These are phyloP conservation scores for Graptemys geographica DNA, from an alignment of 2,797 vertebrate genomes.

Conservation along the genomic window DNA sequence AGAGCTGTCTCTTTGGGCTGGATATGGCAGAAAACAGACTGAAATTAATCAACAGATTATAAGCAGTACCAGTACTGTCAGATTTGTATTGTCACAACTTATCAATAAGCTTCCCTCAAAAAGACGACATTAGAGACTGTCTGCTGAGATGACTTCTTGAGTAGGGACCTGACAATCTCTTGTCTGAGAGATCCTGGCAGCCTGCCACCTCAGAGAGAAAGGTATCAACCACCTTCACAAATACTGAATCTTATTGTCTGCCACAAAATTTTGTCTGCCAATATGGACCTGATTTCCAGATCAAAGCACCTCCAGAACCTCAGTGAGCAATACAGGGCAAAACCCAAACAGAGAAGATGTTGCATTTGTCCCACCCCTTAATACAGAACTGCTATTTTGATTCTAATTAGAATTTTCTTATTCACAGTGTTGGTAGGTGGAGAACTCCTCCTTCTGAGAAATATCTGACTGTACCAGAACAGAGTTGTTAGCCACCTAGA, in stretches of 20 bases:
- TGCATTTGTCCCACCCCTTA: background rate
- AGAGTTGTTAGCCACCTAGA: background rate
- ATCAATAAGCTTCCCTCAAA: background rate
- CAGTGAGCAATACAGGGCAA: background rate
- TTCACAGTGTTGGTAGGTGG: background rate
- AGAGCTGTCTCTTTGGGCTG: background rate
- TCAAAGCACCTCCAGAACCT: background rate
- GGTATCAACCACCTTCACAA: no score
- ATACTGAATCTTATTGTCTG: background rate
- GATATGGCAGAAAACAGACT: rapidly evolving
- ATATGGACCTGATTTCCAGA: background rate
- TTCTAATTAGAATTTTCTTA: background rate
- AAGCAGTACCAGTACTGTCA: rapidly evolving
- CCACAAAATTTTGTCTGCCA: background rate
- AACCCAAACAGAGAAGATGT: background rate
- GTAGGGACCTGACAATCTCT: background rate
- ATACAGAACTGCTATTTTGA: background rate
- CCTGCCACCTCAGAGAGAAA: no score
- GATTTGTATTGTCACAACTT: background rate
- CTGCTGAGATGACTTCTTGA: background rate
- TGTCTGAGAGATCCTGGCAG: background rate
- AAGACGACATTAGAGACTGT: background rate
- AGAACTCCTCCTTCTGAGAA: background rate
- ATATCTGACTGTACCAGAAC: background rate
- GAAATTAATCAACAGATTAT: background rate